A percentile compares a stretch with the other conserved stretches of the same genome.
These are phyloP conservation scores for Chamaetylas fuelleborni DNA, from an alignment of 2,113 vertebrate genomes.

Conservation along the genomic window DNA sequence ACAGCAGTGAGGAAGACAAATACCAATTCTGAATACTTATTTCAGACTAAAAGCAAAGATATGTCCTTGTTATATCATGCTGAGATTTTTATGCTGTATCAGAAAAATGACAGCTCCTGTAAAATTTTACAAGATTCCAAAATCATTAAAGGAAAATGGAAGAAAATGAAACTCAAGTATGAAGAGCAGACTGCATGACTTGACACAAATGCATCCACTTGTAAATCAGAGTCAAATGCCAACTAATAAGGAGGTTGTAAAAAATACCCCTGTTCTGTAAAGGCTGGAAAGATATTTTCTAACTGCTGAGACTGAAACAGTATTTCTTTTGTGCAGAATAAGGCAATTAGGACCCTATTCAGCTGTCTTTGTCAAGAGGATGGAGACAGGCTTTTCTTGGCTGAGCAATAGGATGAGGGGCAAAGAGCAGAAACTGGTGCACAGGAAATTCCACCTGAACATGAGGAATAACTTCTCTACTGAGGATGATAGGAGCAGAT, in stretches of 20 bases:
- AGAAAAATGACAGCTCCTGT: conserved; percentile 38
- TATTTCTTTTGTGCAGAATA: not conserved
- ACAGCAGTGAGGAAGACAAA: not conserved
- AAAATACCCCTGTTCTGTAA: conserved; percentile 9
- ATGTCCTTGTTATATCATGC: not conserved
- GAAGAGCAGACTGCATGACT: not conserved
- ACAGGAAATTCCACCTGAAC: not conserved
- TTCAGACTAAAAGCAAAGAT: not conserved
- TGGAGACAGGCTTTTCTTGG: not conserved
- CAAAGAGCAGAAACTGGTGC: not conserved
- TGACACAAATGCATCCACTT: conserved; percentile 13
- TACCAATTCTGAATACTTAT: conserved; percentile 1
- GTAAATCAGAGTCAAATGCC: conserved; percentile 63
- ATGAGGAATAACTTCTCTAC: not conserved
- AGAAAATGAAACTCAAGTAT: conserved; percentile 45
- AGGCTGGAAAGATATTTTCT: not conserved
- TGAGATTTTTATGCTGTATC: not conserved
- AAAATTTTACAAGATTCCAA: conserved; percentile 58
- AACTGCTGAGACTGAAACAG: not conserved
- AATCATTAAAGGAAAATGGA: conserved; percentile 22
- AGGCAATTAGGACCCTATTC: not conserved
- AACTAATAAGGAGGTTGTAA: conserved; percentile 18
- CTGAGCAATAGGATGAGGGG: not conserved
- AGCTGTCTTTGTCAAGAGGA: not conserved
- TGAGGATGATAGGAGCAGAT: not conserved